Base-by-base conservation (phyloP, 2,113 vertebrate species). In the Hippotragus niger region DNA sequence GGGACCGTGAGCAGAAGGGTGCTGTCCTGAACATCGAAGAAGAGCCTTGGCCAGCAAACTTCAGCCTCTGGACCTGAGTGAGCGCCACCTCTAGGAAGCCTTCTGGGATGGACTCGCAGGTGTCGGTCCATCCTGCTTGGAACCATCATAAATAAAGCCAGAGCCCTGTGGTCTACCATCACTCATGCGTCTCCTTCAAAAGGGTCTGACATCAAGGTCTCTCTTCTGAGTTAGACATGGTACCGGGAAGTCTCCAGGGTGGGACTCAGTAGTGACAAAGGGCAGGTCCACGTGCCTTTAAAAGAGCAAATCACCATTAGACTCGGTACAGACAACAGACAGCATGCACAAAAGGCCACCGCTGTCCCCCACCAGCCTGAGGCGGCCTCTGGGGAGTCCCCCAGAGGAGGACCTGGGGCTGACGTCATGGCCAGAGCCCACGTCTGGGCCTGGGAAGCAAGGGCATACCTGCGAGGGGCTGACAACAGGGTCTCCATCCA, bases 361-460 rank as follows among this genome's bases (percentile, higher is more conserved):
- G 21, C 82, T 5, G 8, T 4, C 57, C 36, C 47, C 86, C 2
- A 0, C 36, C 82, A 55, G 15, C 36, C 3, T 11, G 6, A 45
- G 6, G 1, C 0, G 0, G 27, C 17, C 19, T 58, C 40, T 6
- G 6, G 10, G 50, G 36, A 8, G 8, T 6, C 2, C 36, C 36
- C 87, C 7, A 16, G 15, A 25, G 33, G 43, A 45, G 89, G 27
- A 19, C 23, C 40, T 21, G 11, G 31, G 14, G 25, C 52, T 33
- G 40, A 43, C 27, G 2, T 19, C 52, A 8, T 10, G 5, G 74
- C 50, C 0, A 6, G 60, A 47, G 52, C 33, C 71, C 57, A 16
- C 0, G 0, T 19, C 4, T 1, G 13, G 19, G 17, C 53, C 87
- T 2, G 52, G 80, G 67, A 47, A 40, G 19, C 11, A 1, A 5